These are phyloP conservation scores for Sciurus niger DNA, from an alignment of 2,113 vertebrate species.

Conservation along the genomic window DNA sequence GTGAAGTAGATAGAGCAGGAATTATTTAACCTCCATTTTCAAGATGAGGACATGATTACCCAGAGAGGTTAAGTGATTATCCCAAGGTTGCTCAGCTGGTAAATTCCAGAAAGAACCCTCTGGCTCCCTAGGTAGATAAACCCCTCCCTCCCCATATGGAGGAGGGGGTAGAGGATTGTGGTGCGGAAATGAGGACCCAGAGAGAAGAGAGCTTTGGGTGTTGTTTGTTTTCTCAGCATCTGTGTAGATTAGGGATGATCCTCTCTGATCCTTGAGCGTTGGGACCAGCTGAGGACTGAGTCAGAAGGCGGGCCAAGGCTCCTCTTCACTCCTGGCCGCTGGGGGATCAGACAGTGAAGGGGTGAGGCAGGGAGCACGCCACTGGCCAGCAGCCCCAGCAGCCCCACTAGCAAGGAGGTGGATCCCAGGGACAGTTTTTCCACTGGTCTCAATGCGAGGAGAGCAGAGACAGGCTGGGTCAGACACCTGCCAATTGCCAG, in stretches of 20 bases:
- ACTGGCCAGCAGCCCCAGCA: neutral
- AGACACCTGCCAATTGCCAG: accelerated
- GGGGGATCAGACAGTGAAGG: neutral
- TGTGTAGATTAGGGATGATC: neutral
- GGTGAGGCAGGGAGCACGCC: neutral
- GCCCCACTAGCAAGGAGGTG: neutral
- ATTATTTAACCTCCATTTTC: neutral
- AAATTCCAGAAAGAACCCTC: neutral
- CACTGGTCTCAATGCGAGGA: neutral
- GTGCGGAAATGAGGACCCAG: neutral
- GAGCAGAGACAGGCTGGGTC: neutral
- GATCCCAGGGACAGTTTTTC: neutral
- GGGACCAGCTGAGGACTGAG: neutral
- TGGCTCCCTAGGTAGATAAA: neutral
- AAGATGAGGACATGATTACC: slow-evolving; percentile 12
- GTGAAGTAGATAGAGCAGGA: neutral
- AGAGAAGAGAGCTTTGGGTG: neutral
- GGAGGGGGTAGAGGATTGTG: no score
- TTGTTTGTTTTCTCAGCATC: neutral
- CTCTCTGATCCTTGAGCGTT: neutral
- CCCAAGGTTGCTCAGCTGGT: neutral
- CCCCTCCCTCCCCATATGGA: neutral
- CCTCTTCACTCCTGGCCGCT: neutral
- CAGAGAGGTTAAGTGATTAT: slow-evolving; percentile 54
- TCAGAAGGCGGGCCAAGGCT: neutral